Percentiles rank a stretch among this genome's conserved stretches.
These are phyloP conservation scores for Eretmochelys imbricata DNA, from an alignment of 2,113 vertebrate genomes.

Conservation along the genomic window DNA sequence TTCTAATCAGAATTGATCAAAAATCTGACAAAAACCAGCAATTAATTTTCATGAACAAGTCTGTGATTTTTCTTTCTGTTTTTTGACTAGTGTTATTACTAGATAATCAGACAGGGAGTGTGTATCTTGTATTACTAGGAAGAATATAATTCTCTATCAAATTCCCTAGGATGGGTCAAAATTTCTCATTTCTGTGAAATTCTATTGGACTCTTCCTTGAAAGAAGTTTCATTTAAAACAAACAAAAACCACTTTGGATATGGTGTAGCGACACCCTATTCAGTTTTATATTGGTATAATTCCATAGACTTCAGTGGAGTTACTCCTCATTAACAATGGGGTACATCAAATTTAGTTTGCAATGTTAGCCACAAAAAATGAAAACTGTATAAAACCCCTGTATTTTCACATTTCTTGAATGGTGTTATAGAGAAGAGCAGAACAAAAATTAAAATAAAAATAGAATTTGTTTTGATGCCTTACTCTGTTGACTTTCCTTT, in stretches of 20 bases:
- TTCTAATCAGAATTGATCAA: not conserved
- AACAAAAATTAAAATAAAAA: not conserved
- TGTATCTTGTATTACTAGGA: not conserved
- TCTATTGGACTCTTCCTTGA: not conserved
- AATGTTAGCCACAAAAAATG: not conserved
- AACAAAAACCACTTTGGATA: not conserved
- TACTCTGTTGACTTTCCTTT: not conserved
- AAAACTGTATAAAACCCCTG: not conserved
- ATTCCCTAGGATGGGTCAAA: not conserved
- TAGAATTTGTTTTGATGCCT: not conserved
- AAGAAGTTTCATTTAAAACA: not conserved
- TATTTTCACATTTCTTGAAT: not conserved
- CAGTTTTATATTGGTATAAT: not conserved
- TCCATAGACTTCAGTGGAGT: not conserved
- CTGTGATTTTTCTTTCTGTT: not conserved
- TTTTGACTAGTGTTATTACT: not conserved
- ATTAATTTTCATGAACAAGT: not conserved
- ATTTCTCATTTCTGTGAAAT: not conserved
- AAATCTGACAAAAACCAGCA: not conserved
- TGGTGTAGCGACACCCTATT: accelerated
- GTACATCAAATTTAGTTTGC: not conserved
- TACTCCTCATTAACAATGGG: not conserved
- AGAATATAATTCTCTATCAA: not conserved
- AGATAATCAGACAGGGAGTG: not conserved
- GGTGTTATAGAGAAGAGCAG: not conserved